Evolutionary conservation across 2,113 vertebrate species (phyloP).

Genomic region (Gobiocypris rarus): DNA sequence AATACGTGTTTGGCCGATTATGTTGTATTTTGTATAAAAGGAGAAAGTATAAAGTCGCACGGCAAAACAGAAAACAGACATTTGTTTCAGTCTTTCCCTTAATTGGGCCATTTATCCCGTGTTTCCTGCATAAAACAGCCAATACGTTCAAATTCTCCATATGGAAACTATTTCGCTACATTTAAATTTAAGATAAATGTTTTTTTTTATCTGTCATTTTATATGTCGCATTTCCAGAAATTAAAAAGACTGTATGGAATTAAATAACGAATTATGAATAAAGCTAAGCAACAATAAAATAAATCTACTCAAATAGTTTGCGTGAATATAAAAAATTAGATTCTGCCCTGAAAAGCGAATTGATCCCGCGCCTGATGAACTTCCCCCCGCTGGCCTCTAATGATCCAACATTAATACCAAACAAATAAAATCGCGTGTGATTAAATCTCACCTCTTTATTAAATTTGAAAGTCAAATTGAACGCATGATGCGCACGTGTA

Average conservation of each 20-base stretch:
- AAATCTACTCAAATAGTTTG: not conserved
- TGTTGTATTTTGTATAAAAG: slow-evolving; percentile 68
- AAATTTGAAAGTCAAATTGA: slow-evolving; percentile 99
- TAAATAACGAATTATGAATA: not conserved
- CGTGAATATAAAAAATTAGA: not conserved
- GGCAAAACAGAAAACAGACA: not conserved
- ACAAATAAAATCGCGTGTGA: slow-evolving; percentile 93
- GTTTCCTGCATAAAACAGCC: not conserved
- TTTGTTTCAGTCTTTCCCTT: not conserved
- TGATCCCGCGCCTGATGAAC: slow-evolving; percentile 71
- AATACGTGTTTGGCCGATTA: not conserved
- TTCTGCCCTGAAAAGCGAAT: not conserved
- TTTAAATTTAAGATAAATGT: too few species aligned
- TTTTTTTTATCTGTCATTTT: not conserved
- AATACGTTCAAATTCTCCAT: too few species aligned
- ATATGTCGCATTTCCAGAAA: not conserved
- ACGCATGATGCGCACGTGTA: slow-evolving; percentile 77
- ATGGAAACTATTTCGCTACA: too few species aligned
- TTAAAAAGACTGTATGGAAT: not conserved
- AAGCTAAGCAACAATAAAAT: not conserved
- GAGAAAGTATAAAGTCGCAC: slow-evolving; percentile 46
- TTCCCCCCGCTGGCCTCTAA: slow-evolving; percentile 73
- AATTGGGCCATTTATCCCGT: not conserved
- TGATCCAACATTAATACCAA: slow-evolving; percentile 91
- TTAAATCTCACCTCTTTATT: slow-evolving; percentile 95